These are phyloP conservation scores for Crenuchus spilurus DNA, from an alignment of 2,797 vertebrate genomes.

Conservation along the genomic window DNA sequence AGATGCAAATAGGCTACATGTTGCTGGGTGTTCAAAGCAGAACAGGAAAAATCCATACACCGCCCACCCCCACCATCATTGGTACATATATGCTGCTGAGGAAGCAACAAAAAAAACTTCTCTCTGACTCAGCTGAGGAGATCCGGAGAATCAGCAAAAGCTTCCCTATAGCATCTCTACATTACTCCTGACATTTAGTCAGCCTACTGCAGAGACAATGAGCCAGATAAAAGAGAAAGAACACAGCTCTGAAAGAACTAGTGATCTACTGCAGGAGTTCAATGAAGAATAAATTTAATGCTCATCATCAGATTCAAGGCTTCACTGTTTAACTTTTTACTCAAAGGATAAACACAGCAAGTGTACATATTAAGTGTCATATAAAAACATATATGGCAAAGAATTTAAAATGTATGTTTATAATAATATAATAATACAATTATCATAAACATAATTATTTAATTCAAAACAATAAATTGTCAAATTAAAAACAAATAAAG, in stretches of 20 bases:
- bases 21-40: background rate
- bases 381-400: too few species aligned
- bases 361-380: too few species aligned
- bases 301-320: background rate
- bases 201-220: background rate
- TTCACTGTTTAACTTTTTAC: background rate
- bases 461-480: too few species aligned
- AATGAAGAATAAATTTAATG: background rate
- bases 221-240: background rate
- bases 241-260: background rate
- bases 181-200: background rate
- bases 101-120: background rate
- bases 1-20: background rate
- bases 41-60: conserved; percentile 1
- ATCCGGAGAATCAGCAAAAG: conserved; percentile 23
- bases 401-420: too few species aligned
- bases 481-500: too few species aligned
- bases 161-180: background rate
- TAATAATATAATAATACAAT: too few species aligned
- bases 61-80: background rate
- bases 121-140: conserved; percentile 26
- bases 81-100: background rate
- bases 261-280: background rate
- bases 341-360: background rate
- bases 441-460: too few species aligned